Conservation (phyloP, 1,140 invertebrate genomes). For the Brevipalpus yothersi region DNA sequence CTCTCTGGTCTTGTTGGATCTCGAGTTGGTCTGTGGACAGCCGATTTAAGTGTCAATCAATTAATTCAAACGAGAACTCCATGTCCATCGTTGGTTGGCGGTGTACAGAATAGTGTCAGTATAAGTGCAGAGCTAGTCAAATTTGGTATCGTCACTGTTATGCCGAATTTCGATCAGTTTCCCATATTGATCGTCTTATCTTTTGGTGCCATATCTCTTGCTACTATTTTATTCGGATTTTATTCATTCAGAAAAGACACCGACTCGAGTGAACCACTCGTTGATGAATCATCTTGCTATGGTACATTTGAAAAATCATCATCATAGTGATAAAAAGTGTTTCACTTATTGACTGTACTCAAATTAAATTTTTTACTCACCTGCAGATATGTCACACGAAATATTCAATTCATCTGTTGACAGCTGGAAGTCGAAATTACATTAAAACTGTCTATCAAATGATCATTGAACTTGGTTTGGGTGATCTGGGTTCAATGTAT, state of each 20-base stretch:
- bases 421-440: too few relatives aligned
- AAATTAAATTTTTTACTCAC: too few relatives aligned
- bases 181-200: neutral
- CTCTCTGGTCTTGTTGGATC: conserved; percentile 1
- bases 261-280: too few relatives aligned
- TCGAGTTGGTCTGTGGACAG: conserved; percentile 26
- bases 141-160: neutral
- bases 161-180: neutral
- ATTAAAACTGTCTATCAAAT: too few relatives aligned
- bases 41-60: conserved; percentile 31
- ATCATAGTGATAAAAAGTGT: too few relatives aligned
- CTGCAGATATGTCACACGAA: too few relatives aligned
- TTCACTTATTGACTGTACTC: too few relatives aligned
- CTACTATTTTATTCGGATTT: neutral
- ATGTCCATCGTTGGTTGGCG: neutral
- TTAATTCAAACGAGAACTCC: conserved; percentile 23
- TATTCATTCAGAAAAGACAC: neutral
- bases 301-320: too few relatives aligned
- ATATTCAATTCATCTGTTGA: too few relatives aligned
- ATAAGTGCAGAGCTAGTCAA: neutral
- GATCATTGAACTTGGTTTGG: too few relatives aligned
- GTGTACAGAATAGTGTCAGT: neutral
- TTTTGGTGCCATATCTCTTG: neutral
- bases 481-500: too few relatives aligned
- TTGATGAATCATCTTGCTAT: too few relatives aligned